These are phyloP conservation scores for Bimastos eiseni DNA, from an alignment of 2,888 invertebrate genomes.

Conservation along the genomic window DNA sequence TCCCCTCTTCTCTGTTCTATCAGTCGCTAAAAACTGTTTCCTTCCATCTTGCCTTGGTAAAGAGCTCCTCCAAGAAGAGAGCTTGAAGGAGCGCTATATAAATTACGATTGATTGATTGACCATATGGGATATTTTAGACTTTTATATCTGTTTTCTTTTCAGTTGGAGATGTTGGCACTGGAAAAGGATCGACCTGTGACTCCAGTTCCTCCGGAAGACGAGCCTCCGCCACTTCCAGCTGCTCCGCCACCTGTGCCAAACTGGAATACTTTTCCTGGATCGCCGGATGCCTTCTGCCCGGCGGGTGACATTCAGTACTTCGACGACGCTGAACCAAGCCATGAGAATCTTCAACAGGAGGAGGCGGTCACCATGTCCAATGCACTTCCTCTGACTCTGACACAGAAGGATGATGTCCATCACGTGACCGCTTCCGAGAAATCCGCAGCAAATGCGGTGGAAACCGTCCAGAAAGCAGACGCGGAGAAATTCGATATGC, in stretches of 20 bases:
- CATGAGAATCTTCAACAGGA: background rate
- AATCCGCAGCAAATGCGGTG: background rate
- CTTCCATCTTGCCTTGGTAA: too few species aligned
- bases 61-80: too few species aligned
- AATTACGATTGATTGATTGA: too few species aligned
- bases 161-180: background rate
- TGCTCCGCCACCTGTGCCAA: conserved; percentile 43
- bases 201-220: conserved; percentile 29
- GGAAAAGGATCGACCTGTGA: background rate
- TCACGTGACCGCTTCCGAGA: background rate
- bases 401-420: background rate
- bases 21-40: too few species aligned
- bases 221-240: conserved; percentile 41
- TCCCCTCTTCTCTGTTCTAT: too few species aligned
- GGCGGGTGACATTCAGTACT: background rate
- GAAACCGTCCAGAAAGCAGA: background rate
- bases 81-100: too few species aligned
- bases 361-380: background rate
- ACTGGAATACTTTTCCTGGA: conserved; percentile 45
- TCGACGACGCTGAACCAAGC: background rate
- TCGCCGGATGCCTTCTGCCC: background rate
- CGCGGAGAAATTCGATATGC: conserved; percentile 74
- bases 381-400: background rate
- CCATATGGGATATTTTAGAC: too few species aligned
- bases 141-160: too few species aligned